These are phyloP conservation scores for Anguilla marmorata DNA, from an alignment of 2,797 vertebrate species.

Conservation along the genomic window DNA sequence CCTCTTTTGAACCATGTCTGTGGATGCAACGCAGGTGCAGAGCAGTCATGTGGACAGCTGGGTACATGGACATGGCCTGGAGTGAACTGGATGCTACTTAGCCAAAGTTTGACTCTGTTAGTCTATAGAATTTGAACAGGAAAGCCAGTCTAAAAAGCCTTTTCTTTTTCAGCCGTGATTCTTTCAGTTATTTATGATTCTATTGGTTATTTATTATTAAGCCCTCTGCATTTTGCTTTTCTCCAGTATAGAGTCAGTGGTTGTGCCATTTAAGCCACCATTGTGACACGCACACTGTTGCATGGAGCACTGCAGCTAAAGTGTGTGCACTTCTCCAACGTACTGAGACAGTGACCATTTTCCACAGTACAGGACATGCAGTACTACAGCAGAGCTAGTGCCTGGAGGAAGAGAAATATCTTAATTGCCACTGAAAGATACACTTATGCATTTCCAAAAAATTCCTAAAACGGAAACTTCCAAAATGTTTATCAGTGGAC, in stretches of 20 bases:
- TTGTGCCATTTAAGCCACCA: neutral
- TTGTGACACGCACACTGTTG: neutral
- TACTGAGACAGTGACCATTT: neutral
- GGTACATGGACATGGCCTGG: constrained; percentile 20
- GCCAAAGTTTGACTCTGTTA: neutral
- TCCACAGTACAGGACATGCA: neutral
- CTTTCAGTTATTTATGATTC: neutral
- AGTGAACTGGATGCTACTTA: neutral
- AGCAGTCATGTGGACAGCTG: constrained; percentile 34
- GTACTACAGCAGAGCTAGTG: neutral
- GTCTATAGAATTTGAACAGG: neutral
- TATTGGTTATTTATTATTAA: neutral
- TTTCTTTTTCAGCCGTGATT: neutral
- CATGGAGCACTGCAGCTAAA: neutral
- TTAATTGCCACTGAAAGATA: neutral
- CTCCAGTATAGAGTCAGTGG: neutral
- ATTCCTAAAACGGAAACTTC: neutral
- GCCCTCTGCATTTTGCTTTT: neutral
- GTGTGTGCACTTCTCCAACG: neutral
- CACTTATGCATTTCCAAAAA: neutral
- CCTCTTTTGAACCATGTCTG: constrained; percentile 51
- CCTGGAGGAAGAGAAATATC: neutral
- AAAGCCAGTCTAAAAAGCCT: neutral
- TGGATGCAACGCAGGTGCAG: constrained; percentile 49
- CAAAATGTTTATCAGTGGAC: neutral